phyloP scores from a whole-genome alignment of 2,797 vertebrate genomes.

The Hemitrygon akajei region DNA sequence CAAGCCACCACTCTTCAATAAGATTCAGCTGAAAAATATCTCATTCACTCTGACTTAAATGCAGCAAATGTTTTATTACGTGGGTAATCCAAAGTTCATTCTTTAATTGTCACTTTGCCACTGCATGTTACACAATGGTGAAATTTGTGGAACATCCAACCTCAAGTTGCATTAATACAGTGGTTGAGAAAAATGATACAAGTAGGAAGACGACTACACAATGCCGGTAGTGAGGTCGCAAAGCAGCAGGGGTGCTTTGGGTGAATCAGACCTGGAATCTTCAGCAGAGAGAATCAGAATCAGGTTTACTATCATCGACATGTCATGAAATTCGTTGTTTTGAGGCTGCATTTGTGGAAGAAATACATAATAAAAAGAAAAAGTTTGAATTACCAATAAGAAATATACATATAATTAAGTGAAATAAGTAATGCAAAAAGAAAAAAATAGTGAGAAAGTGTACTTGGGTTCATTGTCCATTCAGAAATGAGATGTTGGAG shows the following conservation, averaged over 20 bases:
- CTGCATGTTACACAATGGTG: neutral
- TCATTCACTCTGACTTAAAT: neutral
- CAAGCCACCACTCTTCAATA: neutral
- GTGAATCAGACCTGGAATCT: neutral
- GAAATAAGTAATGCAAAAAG: too few species aligned
- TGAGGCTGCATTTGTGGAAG: too few species aligned
- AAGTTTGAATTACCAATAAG: too few species aligned
- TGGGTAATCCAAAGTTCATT: conserved; percentile 30
- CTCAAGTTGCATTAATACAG: neutral
- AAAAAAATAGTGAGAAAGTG: too few species aligned
- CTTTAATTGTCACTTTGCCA: conserved; percentile 33
- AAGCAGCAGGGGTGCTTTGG: neutral
- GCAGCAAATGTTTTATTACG: neutral
- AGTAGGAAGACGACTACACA: neutral
- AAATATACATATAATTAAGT: too few species aligned
- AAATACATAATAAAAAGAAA: too few species aligned
- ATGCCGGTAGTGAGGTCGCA: neutral
- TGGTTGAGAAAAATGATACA: neutral
- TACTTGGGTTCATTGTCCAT: too few species aligned
- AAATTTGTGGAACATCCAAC: neutral
- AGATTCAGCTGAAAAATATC: neutral
- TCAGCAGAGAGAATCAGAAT: neutral
- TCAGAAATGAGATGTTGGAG: too few species aligned
- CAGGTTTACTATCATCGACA: too few species aligned
- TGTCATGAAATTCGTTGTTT: too few species aligned